Percentiles rank a stretch among this genome's conserved stretches.
These are phyloP conservation scores for Ceyx melanurus DNA, from an alignment of 2,113 vertebrate species.

Conservation along the genomic window DNA sequence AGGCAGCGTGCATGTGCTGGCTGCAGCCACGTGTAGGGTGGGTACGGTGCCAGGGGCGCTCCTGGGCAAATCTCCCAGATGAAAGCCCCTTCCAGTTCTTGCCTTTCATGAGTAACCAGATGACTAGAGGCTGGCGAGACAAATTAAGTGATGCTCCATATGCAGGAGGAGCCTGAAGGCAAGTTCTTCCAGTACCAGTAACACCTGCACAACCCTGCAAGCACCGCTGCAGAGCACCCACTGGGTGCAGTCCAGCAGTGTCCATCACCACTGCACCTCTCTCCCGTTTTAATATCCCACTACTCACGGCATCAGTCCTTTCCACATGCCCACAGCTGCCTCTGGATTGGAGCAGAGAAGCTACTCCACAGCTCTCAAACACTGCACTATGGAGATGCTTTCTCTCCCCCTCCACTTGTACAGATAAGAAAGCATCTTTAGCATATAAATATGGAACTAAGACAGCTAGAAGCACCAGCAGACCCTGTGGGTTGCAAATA, in stretches of 20 bases:
- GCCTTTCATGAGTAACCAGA: background rate
- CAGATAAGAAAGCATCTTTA: background rate
- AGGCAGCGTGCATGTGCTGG: background rate
- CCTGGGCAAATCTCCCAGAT: background rate
- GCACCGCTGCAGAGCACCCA: background rate
- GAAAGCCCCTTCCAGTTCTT: background rate
- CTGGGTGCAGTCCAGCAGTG: accelerated
- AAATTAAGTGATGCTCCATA: background rate
- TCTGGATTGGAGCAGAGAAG: background rate
- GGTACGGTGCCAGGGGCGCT: background rate
- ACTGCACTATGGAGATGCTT: accelerated
- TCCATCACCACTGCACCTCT: background rate
- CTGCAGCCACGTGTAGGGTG: background rate
- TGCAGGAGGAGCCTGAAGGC: background rate
- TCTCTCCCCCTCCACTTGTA: background rate
- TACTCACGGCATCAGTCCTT: background rate
- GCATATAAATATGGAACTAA: background rate
- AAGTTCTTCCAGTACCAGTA: background rate
- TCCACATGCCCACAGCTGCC: background rate
- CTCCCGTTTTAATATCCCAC: background rate
- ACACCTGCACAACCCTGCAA: background rate
- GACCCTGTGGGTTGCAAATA: background rate
- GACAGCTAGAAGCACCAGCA: background rate
- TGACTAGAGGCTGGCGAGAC: background rate
- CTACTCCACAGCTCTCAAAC: background rate